Percentiles rank a stretch among this genome's conserved stretches.
Conservation (phyloP, 2,888 invertebrate genomes). For the Luffia ferchaultella region DNA sequence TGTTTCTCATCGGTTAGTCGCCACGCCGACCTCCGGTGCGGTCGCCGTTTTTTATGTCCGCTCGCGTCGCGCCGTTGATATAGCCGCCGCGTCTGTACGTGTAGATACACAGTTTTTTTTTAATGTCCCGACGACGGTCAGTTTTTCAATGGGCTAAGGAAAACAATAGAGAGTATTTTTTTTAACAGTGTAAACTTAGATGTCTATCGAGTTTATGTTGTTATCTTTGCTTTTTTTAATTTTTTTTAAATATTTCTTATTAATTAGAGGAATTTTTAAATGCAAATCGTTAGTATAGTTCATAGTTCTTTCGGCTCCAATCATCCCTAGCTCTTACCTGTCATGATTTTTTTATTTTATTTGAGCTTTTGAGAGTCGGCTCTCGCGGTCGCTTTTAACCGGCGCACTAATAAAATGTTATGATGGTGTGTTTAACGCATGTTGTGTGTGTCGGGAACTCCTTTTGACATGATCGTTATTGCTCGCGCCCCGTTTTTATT, state of each 20-base stretch:
- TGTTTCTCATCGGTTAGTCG: slow-evolving; percentile 64
- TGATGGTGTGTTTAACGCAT: slow-evolving; percentile 65
- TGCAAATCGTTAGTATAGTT: no score
- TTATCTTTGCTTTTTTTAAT: neutral
- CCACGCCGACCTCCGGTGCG: slow-evolving; percentile 61
- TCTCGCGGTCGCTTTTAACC: slow-evolving; percentile 62
- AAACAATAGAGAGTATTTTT: slow-evolving; percentile 47
- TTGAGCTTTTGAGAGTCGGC: slow-evolving; percentile 58
- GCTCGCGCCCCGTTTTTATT: slow-evolving; percentile 38
- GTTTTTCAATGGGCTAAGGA: slow-evolving; percentile 64
- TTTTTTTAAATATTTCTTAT: neutral
- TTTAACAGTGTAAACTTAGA: neutral
- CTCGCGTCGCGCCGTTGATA: no score
- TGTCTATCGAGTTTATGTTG: neutral
- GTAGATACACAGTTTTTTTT: slow-evolving; percentile 64
- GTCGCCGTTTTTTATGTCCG: slow-evolving; percentile 62
- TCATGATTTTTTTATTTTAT: slow-evolving; percentile 52
- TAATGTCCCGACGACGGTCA: slow-evolving; percentile 51
- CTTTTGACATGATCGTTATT: slow-evolving; percentile 63
- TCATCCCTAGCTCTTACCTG: slow-evolving; percentile 55
- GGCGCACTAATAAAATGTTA: slow-evolving; percentile 65
- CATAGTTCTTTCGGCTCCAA: neutral
- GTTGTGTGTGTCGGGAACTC: slow-evolving; percentile 58
- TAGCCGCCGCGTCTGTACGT: no score
- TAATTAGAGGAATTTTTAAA: neutral